A percentile compares a stretch with the other conserved stretches of the same genome.
phyloP scores from a whole-genome alignment of 1,140 invertebrate genomes.

The Drosophila willistoni region DNA sequence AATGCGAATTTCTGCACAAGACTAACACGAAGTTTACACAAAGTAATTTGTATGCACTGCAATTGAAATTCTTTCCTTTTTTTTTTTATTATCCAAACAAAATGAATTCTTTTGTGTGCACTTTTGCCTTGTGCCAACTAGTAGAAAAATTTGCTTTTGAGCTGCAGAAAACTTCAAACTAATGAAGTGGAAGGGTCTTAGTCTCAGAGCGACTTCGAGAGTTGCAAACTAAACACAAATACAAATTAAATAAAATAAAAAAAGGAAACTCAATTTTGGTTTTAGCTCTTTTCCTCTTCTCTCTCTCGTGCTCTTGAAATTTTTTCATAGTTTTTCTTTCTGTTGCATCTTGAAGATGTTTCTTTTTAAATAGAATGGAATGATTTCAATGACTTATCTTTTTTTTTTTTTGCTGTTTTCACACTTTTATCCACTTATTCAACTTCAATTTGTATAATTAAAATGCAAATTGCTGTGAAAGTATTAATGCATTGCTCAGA shows the following conservation, averaged over 20 bases:
- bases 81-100: slow-evolving; percentile 21
- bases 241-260: slow-evolving; percentile 52
- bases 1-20: background rate
- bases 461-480: slow-evolving; percentile 63
- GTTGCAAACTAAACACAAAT: slow-evolving; percentile 45
- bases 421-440: slow-evolving; percentile 18
- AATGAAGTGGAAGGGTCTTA: slow-evolving; percentile 62
- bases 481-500: slow-evolving; percentile 32
- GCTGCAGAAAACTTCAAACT: slow-evolving; percentile 57
- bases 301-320: slow-evolving; percentile 32
- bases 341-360: slow-evolving; percentile 33
- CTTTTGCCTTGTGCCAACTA: slow-evolving; percentile 58
- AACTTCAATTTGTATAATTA: slow-evolving; percentile 68
- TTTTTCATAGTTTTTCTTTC: slow-evolving; percentile 14
- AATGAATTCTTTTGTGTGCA: slow-evolving; percentile 74
- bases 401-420: slow-evolving; percentile 12
- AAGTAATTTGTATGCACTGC: slow-evolving; percentile 75
- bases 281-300: slow-evolving; percentile 3
- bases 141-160: slow-evolving; percentile 60
- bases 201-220: slow-evolving; percentile 21
- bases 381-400: slow-evolving; percentile 32
- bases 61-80: slow-evolving; percentile 74
- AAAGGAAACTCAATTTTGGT: slow-evolving; percentile 40
- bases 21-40: slow-evolving; percentile 68
- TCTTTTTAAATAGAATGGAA: slow-evolving; percentile 34